Evolutionary conservation across 53 echinoderm and acorn worm genomes (phyloP).

Genomic region (Echinometra lucunter): DNA sequence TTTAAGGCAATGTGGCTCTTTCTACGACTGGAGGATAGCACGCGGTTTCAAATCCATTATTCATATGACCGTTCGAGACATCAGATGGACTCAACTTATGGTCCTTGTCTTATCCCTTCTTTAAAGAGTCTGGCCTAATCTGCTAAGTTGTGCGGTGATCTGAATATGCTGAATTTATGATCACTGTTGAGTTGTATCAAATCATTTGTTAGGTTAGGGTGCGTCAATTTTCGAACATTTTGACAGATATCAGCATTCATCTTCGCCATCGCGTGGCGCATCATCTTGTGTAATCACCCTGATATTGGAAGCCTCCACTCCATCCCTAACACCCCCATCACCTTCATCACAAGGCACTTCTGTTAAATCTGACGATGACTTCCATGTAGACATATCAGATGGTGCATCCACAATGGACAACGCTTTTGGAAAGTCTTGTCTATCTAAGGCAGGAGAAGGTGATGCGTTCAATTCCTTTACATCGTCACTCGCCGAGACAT

Average conservation of each 20-base stretch:
- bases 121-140: too few species aligned
- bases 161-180: too few species aligned
- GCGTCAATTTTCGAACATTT: background rate
- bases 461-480: background rate
- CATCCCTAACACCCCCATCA: background rate
- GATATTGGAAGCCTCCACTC: slow-evolving; percentile 21
- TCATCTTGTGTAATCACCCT: background rate
- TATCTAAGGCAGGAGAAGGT: background rate
- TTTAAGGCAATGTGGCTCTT: too few species aligned
- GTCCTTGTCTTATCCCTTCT: too few species aligned
- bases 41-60: too few species aligned
- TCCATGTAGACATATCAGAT: background rate
- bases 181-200: too few species aligned
- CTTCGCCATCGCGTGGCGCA: background rate
- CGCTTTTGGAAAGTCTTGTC: background rate
- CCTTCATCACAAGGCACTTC: slow-evolving; percentile 23
- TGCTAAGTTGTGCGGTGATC: too few species aligned
- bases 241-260: slow-evolving; percentile 7
- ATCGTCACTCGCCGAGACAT: background rate
- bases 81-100: too few species aligned
- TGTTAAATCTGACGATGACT: background rate
- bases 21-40: too few species aligned
- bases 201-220: too few species aligned
- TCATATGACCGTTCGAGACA: too few species aligned
- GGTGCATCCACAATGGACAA: background rate